Percentiles rank a stretch among this genome's conserved stretches.
Evolutionary conservation across 1,140 invertebrate genomes (phyloP).

Genomic region (Belonocnema kinseyi): DNA sequence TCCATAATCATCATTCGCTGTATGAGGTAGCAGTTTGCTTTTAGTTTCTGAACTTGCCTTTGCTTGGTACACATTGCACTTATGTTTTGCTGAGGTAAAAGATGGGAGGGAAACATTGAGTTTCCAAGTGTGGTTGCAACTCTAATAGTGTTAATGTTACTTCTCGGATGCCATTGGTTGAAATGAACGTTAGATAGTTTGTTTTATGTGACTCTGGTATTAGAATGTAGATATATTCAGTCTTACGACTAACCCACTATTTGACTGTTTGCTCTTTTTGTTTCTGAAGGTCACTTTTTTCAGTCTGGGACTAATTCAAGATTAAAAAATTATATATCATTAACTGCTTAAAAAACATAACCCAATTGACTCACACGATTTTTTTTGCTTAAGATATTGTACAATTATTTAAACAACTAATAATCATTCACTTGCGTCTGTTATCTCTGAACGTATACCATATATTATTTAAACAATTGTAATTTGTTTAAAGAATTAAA

Average conservation of each 20-base stretch:
- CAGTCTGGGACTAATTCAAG: too few species aligned
- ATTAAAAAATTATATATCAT: too few species aligned
- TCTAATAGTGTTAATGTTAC: slow-evolving; percentile 46
- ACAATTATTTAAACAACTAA: too few species aligned
- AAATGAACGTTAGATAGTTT: slow-evolving; percentile 28
- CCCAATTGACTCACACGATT: too few species aligned
- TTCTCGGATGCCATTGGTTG: slow-evolving; percentile 46
- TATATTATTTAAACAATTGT: too few species aligned
- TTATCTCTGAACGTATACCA: too few species aligned
- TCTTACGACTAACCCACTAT: not conserved
- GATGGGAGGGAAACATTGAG: slow-evolving; percentile 9
- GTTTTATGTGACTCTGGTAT: not conserved
- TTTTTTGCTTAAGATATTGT: too few species aligned
- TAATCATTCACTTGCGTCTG: too few species aligned
- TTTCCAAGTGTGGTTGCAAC: slow-evolving; percentile 27
- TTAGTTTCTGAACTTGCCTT: slow-evolving; percentile 32
- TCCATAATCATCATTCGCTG: not conserved
- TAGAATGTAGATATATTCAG: not conserved
- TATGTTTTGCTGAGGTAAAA: slow-evolving; percentile 31
- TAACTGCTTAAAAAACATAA: too few species aligned
- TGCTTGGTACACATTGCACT: slow-evolving; percentile 38
- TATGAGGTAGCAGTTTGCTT: slow-evolving; percentile 2
- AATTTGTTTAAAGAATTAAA: too few species aligned
- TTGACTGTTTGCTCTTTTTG: too few species aligned
- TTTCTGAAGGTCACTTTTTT: too few species aligned